phyloP scores from a whole-genome alignment of 1,140 invertebrate genomes.

The Diabrotica undecimpunctata region DNA sequence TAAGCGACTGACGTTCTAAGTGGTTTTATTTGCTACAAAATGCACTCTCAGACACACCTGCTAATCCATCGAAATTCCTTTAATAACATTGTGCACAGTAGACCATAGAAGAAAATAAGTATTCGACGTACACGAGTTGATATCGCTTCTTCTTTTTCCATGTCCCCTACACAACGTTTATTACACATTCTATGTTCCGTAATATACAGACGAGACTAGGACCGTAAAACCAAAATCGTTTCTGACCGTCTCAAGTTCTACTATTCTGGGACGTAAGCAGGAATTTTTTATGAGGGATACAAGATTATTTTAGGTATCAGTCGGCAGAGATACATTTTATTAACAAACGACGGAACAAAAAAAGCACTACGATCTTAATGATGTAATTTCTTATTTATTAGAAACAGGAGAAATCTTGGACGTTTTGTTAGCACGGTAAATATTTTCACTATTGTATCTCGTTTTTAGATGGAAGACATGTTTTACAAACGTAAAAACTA shows the following conservation, averaged over 20 bases:
- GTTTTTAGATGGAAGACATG: too few species aligned
- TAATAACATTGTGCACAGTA: conserved; percentile 11
- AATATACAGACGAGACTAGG: conserved; percentile 22
- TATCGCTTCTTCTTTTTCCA: background rate
- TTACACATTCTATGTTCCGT: conserved; percentile 24
- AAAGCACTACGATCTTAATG: too few species aligned
- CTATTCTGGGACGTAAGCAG: background rate
- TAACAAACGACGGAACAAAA: too few species aligned
- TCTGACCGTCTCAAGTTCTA: conserved; percentile 16
- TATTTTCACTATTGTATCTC: too few species aligned
- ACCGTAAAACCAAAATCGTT: conserved; percentile 27
- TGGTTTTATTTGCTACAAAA: conserved; percentile 1
- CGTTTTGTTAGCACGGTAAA: too few species aligned
- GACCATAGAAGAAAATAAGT: conserved; percentile 1
- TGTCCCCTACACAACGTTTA: conserved; percentile 16
- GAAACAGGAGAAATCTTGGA: too few species aligned
- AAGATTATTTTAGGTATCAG: too few species aligned
- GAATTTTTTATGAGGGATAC: too few species aligned
- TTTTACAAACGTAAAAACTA: too few species aligned
- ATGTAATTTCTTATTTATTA: too few species aligned
- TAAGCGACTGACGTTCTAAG: background rate
- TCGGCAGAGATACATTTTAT: too few species aligned
- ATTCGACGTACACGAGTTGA: conserved; percentile 7
- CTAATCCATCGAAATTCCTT: conserved; percentile 8
- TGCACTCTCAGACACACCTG: conserved; percentile 6